Evolutionary conservation across 1,140 invertebrate species (phyloP), one percentile per base, ranked within the genome.

Genomic region (Sarcophaga bullata): DNA sequence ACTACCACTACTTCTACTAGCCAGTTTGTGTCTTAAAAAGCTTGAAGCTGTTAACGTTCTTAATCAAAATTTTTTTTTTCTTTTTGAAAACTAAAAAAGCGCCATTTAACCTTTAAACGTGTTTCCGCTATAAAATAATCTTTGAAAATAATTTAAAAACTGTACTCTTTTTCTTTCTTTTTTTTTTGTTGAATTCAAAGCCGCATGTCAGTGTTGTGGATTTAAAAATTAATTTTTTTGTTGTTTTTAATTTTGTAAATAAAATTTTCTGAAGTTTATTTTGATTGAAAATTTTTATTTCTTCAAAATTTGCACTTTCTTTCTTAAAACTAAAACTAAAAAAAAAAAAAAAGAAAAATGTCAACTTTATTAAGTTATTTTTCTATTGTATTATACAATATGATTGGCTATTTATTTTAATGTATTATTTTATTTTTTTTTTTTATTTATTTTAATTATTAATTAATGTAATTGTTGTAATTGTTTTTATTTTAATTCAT

Each of bases 151-250:
- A n/a, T n/a, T n/a, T n/a, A 58, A 58, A 15, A 58, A 58, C 17
- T 68, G 25, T 37, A 37, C 25, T n/a, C n/a, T n/a, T n/a, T n/a
- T n/a, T n/a, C n/a, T n/a, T n/a, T n/a, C n/a, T 58, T 37, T 83
- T 47, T 19, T 80, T 37, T 80, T 73, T 80, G 13, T 11, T 8
- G 80, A 80, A 50, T 11, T 82, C 52, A 13, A 62, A 81, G 78
- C 78, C 72, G 82, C 82, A 83, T 83, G 82, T 80, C n/a, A 81
- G 19, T 81, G 80, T 81, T 81, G 58, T 81, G 62, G 58, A 81
- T 81, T 73, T 37, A 15, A 80, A 52, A 80, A 58, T 52, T 3
- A 1, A 80, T 6, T 81, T 47, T 11, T 73, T 10, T 15, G 47
- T 37, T 76, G n/a, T 11, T 49, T 11, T 47, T 46, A 17, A n/a